Conservation (phyloP, 2,113 vertebrate genomes). For the Colistium nudipinnis region DNA sequence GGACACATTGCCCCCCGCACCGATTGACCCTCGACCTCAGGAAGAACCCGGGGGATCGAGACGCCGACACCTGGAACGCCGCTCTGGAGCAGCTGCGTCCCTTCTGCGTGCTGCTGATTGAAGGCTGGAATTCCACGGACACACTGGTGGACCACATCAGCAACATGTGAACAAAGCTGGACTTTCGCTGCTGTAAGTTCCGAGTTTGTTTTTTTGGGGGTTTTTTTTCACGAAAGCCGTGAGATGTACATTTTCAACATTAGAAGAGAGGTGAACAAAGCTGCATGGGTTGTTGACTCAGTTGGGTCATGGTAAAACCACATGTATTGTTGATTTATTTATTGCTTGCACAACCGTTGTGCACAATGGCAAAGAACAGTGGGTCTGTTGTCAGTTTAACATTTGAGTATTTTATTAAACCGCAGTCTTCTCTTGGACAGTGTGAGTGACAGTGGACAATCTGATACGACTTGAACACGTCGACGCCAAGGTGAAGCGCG, state of each 20-base stretch:
- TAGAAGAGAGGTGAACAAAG: too few species aligned
- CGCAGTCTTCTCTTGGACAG: constrained; percentile 59
- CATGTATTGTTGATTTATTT: too few species aligned
- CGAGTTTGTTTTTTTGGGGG: too few species aligned
- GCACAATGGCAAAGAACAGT: too few species aligned
- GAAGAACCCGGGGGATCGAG: constrained; percentile 89
- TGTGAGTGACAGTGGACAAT: constrained; percentile 63
- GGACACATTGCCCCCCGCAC: constrained; percentile 70
- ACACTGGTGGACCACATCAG: constrained; percentile 90
- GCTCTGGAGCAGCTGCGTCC: constrained; percentile 82
- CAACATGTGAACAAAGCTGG: constrained; percentile 83
- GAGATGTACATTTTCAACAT: too few species aligned
- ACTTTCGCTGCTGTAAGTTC: not conserved
- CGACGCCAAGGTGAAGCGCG: constrained; percentile 26
- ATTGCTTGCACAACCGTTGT: too few species aligned
- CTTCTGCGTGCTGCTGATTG: constrained; percentile 81
- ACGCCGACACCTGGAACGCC: constrained; percentile 81
- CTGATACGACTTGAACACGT: constrained; percentile 52
- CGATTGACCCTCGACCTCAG: constrained; percentile 85
- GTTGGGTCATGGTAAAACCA: too few species aligned
- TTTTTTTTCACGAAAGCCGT: too few species aligned
- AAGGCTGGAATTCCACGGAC: constrained; percentile 86
- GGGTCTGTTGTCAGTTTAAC: constrained; percentile 4
- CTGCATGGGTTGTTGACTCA: too few species aligned
- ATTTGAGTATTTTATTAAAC: constrained; percentile 77